Conservation (phyloP, 2,888 invertebrate genomes). For the Alsophila aescularia region DNA sequence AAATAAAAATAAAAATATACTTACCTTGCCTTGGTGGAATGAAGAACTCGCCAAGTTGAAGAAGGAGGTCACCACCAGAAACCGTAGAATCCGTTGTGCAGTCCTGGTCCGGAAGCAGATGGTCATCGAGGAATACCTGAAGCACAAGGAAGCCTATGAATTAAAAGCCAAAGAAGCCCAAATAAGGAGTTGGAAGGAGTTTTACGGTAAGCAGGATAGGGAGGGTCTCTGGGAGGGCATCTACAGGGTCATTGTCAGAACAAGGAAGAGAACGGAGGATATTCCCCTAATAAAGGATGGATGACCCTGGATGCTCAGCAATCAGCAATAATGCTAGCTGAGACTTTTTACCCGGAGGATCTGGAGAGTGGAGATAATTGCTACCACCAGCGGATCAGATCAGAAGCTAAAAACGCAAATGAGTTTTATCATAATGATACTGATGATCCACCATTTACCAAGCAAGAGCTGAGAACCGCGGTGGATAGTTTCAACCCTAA, state of each 20-base stretch:
- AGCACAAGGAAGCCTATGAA: slow-evolving; percentile 7
- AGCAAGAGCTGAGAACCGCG: slow-evolving; percentile 13
- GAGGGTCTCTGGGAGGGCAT: slow-evolving; percentile 21
- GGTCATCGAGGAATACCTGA: slow-evolving; percentile 2
- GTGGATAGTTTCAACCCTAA: neutral
- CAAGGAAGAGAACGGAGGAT: slow-evolving; percentile 5
- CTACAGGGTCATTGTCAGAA: slow-evolving; percentile 8
- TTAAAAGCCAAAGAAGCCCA: neutral
- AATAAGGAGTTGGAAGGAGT: neutral
- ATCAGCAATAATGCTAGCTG: neutral
- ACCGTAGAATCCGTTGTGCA: neutral
- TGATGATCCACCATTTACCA: slow-evolving; percentile 26
- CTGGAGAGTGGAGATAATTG: neutral
- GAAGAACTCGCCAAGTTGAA: neutral
- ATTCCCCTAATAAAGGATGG: neutral
- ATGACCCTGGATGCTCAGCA: neutral
- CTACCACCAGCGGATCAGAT: neutral
- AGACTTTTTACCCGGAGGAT: slow-evolving; percentile 14
- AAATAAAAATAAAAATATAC: no score
- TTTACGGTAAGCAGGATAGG: no score
- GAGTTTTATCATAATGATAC: neutral
- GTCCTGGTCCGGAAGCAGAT: neutral
- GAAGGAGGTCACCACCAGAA: no score
- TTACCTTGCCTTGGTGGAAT: no score
- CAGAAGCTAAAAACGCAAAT: neutral